These are phyloP conservation scores for Eupeodes corollae DNA, from an alignment of 1,140 invertebrate genomes.

Conservation along the genomic window DNA sequence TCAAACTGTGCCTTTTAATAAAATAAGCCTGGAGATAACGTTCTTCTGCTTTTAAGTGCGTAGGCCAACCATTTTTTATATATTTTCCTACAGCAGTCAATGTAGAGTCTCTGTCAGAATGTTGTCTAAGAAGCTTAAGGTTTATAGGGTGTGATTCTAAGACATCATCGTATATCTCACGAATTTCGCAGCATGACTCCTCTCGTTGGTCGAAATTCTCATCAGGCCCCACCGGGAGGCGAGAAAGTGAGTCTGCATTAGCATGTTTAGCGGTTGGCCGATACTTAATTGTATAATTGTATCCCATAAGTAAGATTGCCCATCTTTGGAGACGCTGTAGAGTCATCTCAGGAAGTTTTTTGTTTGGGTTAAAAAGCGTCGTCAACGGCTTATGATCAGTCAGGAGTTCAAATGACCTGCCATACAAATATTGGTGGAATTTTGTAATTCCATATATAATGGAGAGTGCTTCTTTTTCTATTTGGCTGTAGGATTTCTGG, in stretches of 20 bases:
- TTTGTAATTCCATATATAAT: constrained; percentile 37
- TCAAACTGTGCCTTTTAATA: constrained; percentile 1
- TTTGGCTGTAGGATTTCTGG: constrained; percentile 16
- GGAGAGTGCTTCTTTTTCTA: constrained; percentile 38
- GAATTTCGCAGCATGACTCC: constrained; percentile 6
- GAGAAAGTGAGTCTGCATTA: constrained; percentile 3
- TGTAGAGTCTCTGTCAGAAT: neutral
- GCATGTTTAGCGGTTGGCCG: constrained; percentile 3
- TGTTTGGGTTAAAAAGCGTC: constrained; percentile 21
- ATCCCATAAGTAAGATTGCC: constrained; percentile 7
- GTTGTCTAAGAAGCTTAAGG: neutral
- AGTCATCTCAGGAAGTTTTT: constrained; percentile 5
- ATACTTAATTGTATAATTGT: constrained; percentile 4
- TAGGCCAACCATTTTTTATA: constrained; percentile 4
- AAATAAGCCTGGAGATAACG: too few relatives aligned
- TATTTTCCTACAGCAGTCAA: neutral
- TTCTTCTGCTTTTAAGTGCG: neutral
- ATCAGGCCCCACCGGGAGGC: constrained; percentile 1
- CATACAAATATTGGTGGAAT: constrained; percentile 37
- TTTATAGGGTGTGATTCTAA: constrained; percentile 8
- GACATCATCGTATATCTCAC: neutral
- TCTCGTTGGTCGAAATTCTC: constrained; percentile 7
- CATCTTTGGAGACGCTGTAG: constrained; percentile 6
- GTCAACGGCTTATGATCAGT: constrained; percentile 41
- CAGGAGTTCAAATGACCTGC: constrained; percentile 11